These are phyloP conservation scores for Hylaeus anthracinus DNA, from an alignment of 1,140 invertebrate species.

Conservation along the genomic window DNA sequence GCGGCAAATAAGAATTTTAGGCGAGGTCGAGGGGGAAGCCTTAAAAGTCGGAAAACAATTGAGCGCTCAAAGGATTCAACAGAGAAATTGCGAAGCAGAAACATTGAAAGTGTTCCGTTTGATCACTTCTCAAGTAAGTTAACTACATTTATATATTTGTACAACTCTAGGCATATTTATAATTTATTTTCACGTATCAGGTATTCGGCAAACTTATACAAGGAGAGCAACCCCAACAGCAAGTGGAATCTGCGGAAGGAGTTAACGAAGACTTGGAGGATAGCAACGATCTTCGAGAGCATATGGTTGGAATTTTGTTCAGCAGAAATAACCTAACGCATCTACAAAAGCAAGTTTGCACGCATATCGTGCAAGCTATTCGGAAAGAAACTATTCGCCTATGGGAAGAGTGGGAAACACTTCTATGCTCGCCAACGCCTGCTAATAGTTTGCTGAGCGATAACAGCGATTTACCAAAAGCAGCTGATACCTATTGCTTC, in stretches of 20 bases:
- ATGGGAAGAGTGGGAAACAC: slow-evolving; percentile 93
- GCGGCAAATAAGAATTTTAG: slow-evolving; percentile 88
- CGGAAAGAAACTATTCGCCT: slow-evolving; percentile 91
- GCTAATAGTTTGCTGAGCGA: slow-evolving; percentile 76
- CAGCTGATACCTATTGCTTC: slow-evolving; percentile 96
- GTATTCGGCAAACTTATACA: slow-evolving; percentile 95
- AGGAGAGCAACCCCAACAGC: slow-evolving; percentile 79
- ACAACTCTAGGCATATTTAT: not conserved
- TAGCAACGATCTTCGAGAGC: slow-evolving; percentile 94
- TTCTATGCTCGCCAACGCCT: slow-evolving; percentile 77
- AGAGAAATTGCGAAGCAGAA: slow-evolving; percentile 94
- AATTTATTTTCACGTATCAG: slow-evolving; percentile 76
- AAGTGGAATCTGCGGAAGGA: slow-evolving; percentile 74
- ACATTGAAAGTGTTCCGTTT: slow-evolving; percentile 96
- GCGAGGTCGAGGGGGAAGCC: slow-evolving; percentile 82
- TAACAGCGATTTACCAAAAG: slow-evolving; percentile 79
- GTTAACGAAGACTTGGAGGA: slow-evolving; percentile 83
- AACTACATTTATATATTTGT: not conserved
- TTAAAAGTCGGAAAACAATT: slow-evolving; percentile 81
- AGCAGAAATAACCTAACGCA: slow-evolving; percentile 96
- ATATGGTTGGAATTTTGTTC: slow-evolving; percentile 98
- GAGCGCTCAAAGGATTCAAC: slow-evolving; percentile 86
- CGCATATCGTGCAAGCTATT: slow-evolving; percentile 96
- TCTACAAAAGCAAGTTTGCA: slow-evolving; percentile 93
- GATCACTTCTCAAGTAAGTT: slow-evolving; percentile 91